Evolutionary conservation across 1,140 invertebrate species (phyloP), one percentile per base, ranked within the genome.

Genomic region (Sycophila sp.): DNA sequence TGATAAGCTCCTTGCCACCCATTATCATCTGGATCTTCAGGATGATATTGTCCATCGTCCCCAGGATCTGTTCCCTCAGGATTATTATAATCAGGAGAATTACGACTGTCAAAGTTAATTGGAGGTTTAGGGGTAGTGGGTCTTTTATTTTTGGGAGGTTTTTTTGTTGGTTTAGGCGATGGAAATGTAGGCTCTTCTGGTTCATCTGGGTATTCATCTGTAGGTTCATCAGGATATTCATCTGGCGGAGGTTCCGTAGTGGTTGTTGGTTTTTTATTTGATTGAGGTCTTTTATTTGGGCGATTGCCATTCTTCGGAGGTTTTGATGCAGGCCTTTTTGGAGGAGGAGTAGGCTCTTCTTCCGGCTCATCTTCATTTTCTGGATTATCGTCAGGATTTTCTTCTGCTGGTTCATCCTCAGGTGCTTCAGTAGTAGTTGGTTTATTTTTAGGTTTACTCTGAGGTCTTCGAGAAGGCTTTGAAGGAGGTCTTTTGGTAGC

Each of bases 1-100:
- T 26, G 40, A 28, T 70, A 64, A 36, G 62, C 51, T 10, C 53
- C 53, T 65, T 58, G 69, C 60, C 62, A 65, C 11, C 69, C 69
- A 42, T 71, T 71, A 40, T 71, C 53, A 26, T 71, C 62, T 49
- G 69, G 62, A 59, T 65, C 69, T 11, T 55, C 36, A 13, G 60
- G 38, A 28, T 65, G 63, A 55, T 64, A 56, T 26, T 64, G 32
- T 7, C 40, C 42, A 40, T 51, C 42, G 34, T 71, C 24, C 36
- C 28, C 40, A 32, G 11, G n/a, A 45, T 36, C 4, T n/a, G n/a
- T 42, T 17, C 24, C 38, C 30, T 63, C 15, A 15, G 42, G 17
- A 26, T 62, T 49, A 55, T 63, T 32, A 13, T 32, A 40, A 55
- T 53, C 56, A 2, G 67, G 67, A 40, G 30, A 15, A n/a, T 30